Evolutionary conservation across 2,113 vertebrate genomes (phyloP), one percentile per base, ranked within the genome.

Genomic region (Callospermophilus lateralis): DNA sequence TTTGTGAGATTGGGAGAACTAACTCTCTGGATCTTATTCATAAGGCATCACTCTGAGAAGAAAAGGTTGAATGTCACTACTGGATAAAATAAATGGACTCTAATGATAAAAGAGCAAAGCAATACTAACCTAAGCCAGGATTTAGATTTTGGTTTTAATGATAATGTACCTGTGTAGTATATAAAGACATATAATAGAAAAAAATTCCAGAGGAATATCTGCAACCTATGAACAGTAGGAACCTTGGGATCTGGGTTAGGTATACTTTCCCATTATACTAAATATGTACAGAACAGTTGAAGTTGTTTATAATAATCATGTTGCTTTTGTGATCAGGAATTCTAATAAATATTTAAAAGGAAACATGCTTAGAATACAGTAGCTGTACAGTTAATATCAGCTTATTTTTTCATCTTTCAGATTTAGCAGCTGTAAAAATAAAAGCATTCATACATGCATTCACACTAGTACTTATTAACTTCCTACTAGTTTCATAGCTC

Each of bases 211-310:
- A n/a, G 39, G 0, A 48, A n/a, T 55, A 74, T 10, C 20, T 34
- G 22, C 0, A 84, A 63, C 2, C 48, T 20, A 4, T 76, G 30
- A 78, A 74, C 3, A 45, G 10, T 11, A 32, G 13, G 55, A 74
- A 55, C 8, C 6, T 90, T 84, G 42, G 63, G 48, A 87, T n/a
- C 4, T 83, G 4, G 24, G 32, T 53, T 42, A 90, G 7, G 12
- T 79, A 48, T 20, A 74, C 11, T 80, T 94, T 51, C 16, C 34
- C 15, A 63, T 89, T 84, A 32, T 87, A 8, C 76, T 70, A 84
- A 45, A 76, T 72, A 72, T 39, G 72, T 93, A 24, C 91, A n/a
- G 28, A 93, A 94, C n/a, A 8, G 45, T 68, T 91, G 34, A 88
- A 80, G 19, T 34, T 76, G 17, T 92, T 95, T 72, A 72, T 89